Evolutionary conservation across 2,888 invertebrate genomes (phyloP).

Genomic region (Willowsia nigromaculata): DNA sequence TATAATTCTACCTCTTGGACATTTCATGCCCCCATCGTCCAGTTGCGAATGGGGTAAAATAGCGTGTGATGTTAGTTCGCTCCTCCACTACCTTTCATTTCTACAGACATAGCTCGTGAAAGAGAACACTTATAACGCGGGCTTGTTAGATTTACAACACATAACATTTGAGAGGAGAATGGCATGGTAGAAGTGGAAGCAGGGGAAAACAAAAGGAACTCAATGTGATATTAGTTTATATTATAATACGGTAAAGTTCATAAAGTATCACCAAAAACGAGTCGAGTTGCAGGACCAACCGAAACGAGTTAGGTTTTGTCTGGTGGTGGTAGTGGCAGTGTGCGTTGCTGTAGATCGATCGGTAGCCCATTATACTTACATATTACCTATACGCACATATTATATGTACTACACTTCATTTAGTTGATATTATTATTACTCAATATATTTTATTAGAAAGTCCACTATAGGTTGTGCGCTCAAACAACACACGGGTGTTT

Average conservation of each 20-base stretch:
- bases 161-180: neutral
- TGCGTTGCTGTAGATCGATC: constrained; percentile 34
- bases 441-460: constrained; percentile 33
- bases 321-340: neutral
- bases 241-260: constrained; percentile 43
- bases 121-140: neutral
- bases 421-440: constrained; percentile 27
- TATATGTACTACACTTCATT: constrained; percentile 16
- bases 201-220: constrained; percentile 35
- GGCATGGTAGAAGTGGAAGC: neutral
- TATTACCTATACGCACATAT: neutral
- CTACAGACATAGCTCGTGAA: neutral
- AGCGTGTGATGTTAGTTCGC: neutral
- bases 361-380: constrained; percentile 25
- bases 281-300: constrained; percentile 24
- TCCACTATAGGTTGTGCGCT: neutral
- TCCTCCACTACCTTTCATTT: neutral
- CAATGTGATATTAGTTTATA: neutral
- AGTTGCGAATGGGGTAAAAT: neutral
- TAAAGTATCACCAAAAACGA: constrained; percentile 58
- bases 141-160: constrained; percentile 14
- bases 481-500: neutral
- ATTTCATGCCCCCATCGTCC: constrained; percentile 33
- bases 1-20: constrained; percentile 35
- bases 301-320: neutral